Percentiles rank a stretch among this genome's conserved stretches.
Conservation (phyloP, 2,797 vertebrate genomes). For the Megaceryle alcyon region DNA sequence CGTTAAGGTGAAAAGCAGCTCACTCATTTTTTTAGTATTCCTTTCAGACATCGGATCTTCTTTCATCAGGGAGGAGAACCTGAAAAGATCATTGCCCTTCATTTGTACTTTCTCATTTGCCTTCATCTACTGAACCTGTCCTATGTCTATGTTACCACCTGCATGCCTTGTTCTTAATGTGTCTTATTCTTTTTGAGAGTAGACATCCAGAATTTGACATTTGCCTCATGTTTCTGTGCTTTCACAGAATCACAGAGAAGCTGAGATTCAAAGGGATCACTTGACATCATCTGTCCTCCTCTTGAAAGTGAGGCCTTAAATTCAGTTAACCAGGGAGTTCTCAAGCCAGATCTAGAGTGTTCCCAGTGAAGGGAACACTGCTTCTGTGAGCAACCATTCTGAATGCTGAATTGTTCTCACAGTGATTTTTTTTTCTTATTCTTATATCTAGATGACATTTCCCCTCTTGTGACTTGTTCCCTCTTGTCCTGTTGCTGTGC, state of each 20-base stretch:
- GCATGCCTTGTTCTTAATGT: background rate
- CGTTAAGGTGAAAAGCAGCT: background rate
- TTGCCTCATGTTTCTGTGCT: rapidly evolving
- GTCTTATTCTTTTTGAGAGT: background rate
- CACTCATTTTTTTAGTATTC: background rate
- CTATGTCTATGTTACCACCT: background rate
- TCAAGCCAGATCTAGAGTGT: background rate
- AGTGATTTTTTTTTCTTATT: background rate
- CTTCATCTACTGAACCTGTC: background rate
- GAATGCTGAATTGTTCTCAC: background rate
- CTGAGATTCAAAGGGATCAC: background rate
- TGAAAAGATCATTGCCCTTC: background rate
- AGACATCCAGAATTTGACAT: background rate
- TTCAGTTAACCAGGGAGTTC: background rate
- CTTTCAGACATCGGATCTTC: background rate
- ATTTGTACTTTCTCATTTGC: background rate
- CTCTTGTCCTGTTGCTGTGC: background rate
- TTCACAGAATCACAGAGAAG: background rate
- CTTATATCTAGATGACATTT: background rate
- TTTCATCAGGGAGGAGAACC: background rate
- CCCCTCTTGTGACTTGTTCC: background rate
- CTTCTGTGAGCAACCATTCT: background rate
- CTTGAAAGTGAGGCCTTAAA: background rate
- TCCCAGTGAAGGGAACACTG: background rate
- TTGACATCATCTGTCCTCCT: background rate